phyloP scores from a whole-genome alignment of 2,888 invertebrate genomes.

The Bombylius major region DNA sequence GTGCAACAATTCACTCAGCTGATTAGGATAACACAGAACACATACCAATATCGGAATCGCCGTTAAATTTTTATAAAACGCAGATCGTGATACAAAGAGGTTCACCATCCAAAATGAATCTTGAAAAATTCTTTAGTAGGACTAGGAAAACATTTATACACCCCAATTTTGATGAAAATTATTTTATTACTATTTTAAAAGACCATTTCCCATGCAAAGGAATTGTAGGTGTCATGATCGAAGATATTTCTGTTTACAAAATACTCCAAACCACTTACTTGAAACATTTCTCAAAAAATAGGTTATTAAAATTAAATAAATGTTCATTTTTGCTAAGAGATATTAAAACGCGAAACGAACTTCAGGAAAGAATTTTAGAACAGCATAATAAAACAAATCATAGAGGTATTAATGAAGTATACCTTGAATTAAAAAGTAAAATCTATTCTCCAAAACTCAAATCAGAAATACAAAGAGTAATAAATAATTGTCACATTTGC shows the following conservation, averaged over 20 bases:
- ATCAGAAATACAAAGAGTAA: constrained; percentile 9
- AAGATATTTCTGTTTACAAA: not conserved
- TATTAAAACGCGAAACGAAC: not conserved
- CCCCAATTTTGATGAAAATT: not conserved
- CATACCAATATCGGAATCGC: constrained; percentile 10
- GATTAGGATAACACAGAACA: constrained; percentile 11
- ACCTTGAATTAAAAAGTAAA: constrained; percentile 4
- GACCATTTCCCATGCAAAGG: too few relatives aligned
- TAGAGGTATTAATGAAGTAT: constrained; percentile 8
- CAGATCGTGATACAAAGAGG: constrained; percentile 10
- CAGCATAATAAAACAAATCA: constrained; percentile 7
- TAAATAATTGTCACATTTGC: too few relatives aligned
- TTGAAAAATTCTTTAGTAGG: not conserved
- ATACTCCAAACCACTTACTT: constrained; percentile 1
- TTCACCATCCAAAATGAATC: not conserved
- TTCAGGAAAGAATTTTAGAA: not conserved
- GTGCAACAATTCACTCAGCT: constrained; percentile 13
- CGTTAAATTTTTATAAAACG: constrained; percentile 11
- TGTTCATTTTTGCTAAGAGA: too few relatives aligned
- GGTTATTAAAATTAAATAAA: too few relatives aligned
- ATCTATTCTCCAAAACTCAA: constrained; percentile 8
- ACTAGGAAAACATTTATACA: not conserved
- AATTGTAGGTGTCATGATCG: too few relatives aligned
- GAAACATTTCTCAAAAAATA: too few relatives aligned
- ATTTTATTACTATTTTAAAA: too few relatives aligned